phyloP scores from a whole-genome alignment of 2,113 vertebrate species.

The Colinus virginianus region DNA sequence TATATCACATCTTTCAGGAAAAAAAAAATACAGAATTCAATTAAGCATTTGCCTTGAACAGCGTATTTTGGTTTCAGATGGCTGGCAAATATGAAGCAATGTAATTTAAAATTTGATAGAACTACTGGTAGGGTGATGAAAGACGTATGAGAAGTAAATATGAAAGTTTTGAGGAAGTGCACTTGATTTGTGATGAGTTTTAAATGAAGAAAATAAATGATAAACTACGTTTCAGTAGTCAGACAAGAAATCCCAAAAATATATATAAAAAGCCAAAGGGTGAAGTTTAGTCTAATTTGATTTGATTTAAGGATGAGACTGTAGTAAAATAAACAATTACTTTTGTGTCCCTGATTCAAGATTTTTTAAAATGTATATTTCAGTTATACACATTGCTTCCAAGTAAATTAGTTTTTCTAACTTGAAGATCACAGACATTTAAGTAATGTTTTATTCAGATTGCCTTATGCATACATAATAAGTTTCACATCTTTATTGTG shows the following conservation, averaged over 20 bases:
- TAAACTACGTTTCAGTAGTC: not conserved
- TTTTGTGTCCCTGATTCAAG: not conserved
- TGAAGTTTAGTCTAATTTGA: constrained; percentile 24
- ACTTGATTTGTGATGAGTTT: not conserved
- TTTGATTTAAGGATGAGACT: constrained; percentile 10
- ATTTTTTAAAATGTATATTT: constrained; percentile 32
- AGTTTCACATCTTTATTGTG: constrained; percentile 42
- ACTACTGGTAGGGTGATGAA: not conserved
- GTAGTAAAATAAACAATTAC: constrained; percentile 22
- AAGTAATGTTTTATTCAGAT: constrained; percentile 58
- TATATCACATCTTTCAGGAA: not conserved
- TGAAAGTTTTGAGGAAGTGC: not conserved
- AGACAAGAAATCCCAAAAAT: not conserved
- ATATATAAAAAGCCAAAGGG: not conserved
- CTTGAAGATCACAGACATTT: constrained; percentile 24
- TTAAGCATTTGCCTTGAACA: not conserved
- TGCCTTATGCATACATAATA: constrained; percentile 27
- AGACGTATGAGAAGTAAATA: not conserved
- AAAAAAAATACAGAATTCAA: not conserved
- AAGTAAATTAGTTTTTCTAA: constrained; percentile 58
- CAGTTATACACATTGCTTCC: constrained; percentile 33
- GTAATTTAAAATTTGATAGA: not conserved
- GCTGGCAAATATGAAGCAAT: not conserved
- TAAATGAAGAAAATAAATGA: not conserved
- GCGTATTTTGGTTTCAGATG: not conserved